Evolutionary conservation across 2,888 invertebrate species (phyloP), one percentile per base, ranked within the genome.

Genomic region (Caenorhabditis macrosperma): DNA sequence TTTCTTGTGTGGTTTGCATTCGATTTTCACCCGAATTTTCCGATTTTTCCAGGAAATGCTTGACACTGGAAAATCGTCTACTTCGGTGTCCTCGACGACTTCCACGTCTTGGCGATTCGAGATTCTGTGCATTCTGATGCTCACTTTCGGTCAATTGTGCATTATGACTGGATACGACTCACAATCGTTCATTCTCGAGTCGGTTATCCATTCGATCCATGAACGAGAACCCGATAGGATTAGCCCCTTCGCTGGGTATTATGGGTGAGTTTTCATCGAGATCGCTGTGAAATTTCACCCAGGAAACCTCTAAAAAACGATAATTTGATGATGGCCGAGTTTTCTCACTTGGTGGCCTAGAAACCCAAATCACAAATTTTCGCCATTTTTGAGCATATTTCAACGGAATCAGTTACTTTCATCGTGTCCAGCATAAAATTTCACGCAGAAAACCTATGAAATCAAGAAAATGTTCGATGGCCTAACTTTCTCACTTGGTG

Each of bases 131-230:
- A 78, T 82, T 5, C 52, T 82, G 35, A 72, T 84, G 52, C 82
- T 85, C 22, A 82, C 81, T 5, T 75, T 84, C 35, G 85, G 85
- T 6, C 85, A 85, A 30, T 67, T 85, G 54, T 80, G 82, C 77
- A 85, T 85, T 60, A 84, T 84, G 82, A 84, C 82, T 0, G 84
- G 85, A 12, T 74, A 50, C 26, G 63, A 78, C 33, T 71, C 68
- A 5, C 81, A 83, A 66, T 78, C 82, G 0, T 85, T 85, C 57
- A 78, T 86, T 46, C 64, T 83, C 17, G 86, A 86, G 41, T 82
- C 85, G 1, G 84, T 86, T 9, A 78, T 84, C 20, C 86, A 85
- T 66, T 86, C 86, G 28, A 83, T 86, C 33, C 80, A 86, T 66
- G 84, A 82, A 38, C 46, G 82, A 28, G 78, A 82, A 10, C 85